phyloP scores from a whole-genome alignment of 2,113 vertebrate species.

The Conger conger region DNA sequence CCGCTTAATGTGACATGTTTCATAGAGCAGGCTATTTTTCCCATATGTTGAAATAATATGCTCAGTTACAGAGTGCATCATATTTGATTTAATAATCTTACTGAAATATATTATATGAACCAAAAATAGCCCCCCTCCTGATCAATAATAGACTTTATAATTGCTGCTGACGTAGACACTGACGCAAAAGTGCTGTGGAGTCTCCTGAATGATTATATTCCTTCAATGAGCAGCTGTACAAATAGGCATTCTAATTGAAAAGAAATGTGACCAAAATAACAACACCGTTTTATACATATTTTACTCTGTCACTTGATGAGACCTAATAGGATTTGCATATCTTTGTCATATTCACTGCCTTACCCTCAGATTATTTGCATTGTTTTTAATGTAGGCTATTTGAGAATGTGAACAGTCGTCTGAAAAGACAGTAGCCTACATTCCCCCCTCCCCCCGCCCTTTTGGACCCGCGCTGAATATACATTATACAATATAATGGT shows the following conservation, averaged over 20 bases:
- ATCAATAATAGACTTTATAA: conserved; percentile 87
- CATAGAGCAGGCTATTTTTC: not conserved
- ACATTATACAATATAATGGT: not conserved
- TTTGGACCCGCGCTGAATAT: not conserved
- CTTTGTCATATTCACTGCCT: not conserved
- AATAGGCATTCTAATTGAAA: conserved; percentile 60
- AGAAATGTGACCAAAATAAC: conserved; percentile 21
- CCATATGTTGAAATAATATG: not conserved
- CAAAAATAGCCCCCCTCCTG: conserved; percentile 70
- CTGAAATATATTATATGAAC: conserved; percentile 57
- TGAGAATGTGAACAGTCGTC: not conserved
- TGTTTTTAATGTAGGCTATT: not conserved
- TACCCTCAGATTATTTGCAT: not conserved
- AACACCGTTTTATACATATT: conserved; percentile 20
- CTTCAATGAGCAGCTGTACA: conserved; percentile 95
- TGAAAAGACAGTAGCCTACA: not conserved
- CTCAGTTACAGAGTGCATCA: conserved; percentile 18
- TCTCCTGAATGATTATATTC: conserved; percentile 98
- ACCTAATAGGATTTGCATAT: conserved; percentile 30
- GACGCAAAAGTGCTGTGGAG: conserved; percentile 95
- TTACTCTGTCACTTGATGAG: conserved; percentile 30
- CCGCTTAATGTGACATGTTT: not conserved
- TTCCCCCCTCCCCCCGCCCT: not conserved
- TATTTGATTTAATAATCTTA: conserved; percentile 35
- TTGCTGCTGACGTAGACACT: conserved; percentile 92